phyloP scores from a whole-genome alignment of 2,113 vertebrate genomes.

The Naja naja region DNA sequence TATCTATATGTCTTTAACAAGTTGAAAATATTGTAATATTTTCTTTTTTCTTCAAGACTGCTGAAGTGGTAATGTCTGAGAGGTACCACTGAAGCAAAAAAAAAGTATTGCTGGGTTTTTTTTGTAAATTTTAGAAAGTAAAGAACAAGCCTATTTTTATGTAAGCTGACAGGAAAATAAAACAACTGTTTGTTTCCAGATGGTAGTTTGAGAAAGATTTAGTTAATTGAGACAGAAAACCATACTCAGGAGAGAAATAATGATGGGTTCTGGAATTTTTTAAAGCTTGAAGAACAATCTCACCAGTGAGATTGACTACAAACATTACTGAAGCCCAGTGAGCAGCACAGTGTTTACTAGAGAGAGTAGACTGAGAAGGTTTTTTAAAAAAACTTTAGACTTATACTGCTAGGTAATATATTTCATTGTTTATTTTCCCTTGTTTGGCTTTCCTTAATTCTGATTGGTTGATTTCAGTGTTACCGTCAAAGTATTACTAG shows the following conservation, averaged over 20 bases:
- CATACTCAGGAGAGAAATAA: conserved; percentile 19
- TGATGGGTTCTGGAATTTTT: conserved; percentile 9
- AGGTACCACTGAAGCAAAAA: background rate
- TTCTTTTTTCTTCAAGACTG: background rate
- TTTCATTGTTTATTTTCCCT: background rate
- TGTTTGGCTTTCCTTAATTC: background rate
- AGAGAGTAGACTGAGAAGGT: background rate
- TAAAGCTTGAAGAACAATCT: conserved; percentile 19
- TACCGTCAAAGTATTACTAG: background rate
- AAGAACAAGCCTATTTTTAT: conserved; percentile 18
- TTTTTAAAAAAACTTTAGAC: background rate
- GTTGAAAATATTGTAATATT: background rate
- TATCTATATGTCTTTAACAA: background rate
- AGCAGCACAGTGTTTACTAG: background rate
- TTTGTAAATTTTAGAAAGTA: background rate
- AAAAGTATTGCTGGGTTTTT: background rate
- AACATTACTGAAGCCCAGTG: background rate
- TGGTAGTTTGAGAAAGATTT: background rate
- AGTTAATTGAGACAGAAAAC: background rate
- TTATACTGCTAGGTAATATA: background rate
- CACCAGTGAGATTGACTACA: background rate
- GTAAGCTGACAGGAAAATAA: background rate
- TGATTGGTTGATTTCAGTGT: background rate
- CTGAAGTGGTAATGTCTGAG: background rate
- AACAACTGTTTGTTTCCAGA: conserved; percentile 1